These are phyloP conservation scores for Pocillopora damicornis DNA, from an alignment of 64 coral and sea anemone species.

Conservation along the genomic window DNA sequence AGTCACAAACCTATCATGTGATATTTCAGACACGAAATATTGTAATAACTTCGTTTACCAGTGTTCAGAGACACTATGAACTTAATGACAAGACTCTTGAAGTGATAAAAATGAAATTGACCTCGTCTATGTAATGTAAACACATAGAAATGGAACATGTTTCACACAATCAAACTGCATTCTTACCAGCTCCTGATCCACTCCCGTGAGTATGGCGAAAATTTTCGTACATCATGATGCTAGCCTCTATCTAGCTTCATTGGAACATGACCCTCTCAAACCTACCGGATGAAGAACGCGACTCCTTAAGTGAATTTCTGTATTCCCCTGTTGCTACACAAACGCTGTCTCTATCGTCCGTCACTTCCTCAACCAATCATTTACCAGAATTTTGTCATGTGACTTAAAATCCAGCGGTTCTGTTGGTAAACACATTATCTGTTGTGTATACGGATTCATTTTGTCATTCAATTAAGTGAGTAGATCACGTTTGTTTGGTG, in stretches of 20 bases:
- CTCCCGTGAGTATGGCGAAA: constrained; percentile 51
- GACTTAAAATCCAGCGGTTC: background rate
- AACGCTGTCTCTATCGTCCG: constrained; percentile 28
- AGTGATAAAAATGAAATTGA: background rate
- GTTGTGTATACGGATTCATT: background rate
- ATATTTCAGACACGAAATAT: background rate
- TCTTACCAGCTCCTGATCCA: constrained; percentile 38
- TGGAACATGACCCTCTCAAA: background rate
- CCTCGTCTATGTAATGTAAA: background rate
- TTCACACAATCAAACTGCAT: background rate
- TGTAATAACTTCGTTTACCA: background rate
- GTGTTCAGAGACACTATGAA: background rate
- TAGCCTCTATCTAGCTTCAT: background rate
- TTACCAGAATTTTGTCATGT: background rate
- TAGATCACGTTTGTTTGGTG: background rate
- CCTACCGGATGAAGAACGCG: too few species aligned
- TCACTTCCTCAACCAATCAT: background rate
- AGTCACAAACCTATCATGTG: background rate
- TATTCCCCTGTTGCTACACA: constrained; percentile 42
- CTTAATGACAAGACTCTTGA: background rate
- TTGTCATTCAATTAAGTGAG: too few species aligned
- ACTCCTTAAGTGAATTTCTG: background rate
- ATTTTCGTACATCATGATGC: constrained; percentile 35
- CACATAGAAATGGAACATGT: background rate
- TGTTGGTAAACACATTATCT: background rate